These are phyloP conservation scores for cattle (Bos taurus) DNA, from an alignment of 2,113 vertebrate species.

Conservation along the genomic window DNA sequence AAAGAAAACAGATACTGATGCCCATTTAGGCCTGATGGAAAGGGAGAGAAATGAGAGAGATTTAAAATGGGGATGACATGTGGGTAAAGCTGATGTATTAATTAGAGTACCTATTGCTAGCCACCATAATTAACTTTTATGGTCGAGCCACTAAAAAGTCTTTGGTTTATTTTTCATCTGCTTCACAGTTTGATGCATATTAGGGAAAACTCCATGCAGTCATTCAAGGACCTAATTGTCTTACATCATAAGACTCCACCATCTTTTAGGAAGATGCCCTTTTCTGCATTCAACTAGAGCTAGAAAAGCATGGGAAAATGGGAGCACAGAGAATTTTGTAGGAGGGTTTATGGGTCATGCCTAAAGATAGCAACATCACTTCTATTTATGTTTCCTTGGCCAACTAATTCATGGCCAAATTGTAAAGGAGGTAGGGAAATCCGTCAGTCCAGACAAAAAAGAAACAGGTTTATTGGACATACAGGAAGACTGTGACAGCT, in stretches of 20 bases:
- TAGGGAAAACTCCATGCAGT: rapidly evolving
- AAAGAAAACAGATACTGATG: neutral
- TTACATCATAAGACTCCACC: neutral
- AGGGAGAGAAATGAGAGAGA: neutral
- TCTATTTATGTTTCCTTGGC: neutral
- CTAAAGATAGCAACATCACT: neutral
- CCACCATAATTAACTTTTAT: neutral
- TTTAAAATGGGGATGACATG: neutral
- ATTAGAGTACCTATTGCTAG: neutral
- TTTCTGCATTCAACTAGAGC: neutral
- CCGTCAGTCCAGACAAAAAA: neutral
- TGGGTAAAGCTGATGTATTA: neutral
- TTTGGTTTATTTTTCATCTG: neutral
- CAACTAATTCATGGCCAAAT: neutral
- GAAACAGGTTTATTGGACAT: neutral
- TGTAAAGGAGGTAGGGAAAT: neutral
- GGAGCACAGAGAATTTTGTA: neutral
- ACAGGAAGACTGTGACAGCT: neutral
- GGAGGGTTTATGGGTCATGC: neutral
- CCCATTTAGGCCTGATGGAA: neutral
- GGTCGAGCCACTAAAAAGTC: neutral
- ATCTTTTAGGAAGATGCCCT: neutral
- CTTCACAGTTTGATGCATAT: neutral
- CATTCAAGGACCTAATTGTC: neutral
- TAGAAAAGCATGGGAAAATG: neutral